Conservation (phyloP, 2,888 invertebrate species). For the Chymomyza caudatula region DNA sequence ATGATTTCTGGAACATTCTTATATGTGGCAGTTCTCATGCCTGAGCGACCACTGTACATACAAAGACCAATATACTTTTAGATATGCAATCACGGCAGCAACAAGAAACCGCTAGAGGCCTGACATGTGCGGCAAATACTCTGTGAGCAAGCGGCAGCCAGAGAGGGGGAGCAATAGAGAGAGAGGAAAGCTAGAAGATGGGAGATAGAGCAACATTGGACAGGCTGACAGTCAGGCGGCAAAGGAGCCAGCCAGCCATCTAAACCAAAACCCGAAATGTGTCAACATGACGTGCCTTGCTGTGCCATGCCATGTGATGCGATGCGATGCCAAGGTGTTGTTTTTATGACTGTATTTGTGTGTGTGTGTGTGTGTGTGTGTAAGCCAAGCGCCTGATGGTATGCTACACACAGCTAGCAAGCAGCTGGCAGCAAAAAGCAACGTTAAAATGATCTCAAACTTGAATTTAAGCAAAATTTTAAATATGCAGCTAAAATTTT, state of each 20-base stretch:
- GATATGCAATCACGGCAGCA: constrained; percentile 49
- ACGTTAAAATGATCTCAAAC: neutral
- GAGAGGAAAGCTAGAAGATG: constrained; percentile 14
- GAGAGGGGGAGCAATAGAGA: neutral
- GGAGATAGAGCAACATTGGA: neutral
- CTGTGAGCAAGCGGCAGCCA: constrained; percentile 4
- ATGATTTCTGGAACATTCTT: too few species aligned
- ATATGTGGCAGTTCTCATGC: neutral
- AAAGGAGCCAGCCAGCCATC: neutral
- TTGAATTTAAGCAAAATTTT: constrained; percentile 40
- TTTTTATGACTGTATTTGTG: neutral
- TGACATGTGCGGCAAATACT: constrained; percentile 44
- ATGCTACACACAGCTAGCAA: neutral
- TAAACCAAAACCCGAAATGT: constrained; percentile 27
- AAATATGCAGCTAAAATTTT: constrained; percentile 64
- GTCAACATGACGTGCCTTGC: constrained; percentile 42
- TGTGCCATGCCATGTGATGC: neutral
- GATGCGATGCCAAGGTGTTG: constrained; percentile 18
- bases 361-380: neutral
- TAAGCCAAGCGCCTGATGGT: neutral
- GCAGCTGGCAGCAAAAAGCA: neutral
- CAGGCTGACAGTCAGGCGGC: neutral
- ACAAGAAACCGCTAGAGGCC: constrained; percentile 36
- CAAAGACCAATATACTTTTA: constrained; percentile 10
- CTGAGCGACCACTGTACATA: too few species aligned